These are phyloP conservation scores for Eupithecia insigniata DNA, from an alignment of 2,888 invertebrate species.

Conservation along the genomic window DNA sequence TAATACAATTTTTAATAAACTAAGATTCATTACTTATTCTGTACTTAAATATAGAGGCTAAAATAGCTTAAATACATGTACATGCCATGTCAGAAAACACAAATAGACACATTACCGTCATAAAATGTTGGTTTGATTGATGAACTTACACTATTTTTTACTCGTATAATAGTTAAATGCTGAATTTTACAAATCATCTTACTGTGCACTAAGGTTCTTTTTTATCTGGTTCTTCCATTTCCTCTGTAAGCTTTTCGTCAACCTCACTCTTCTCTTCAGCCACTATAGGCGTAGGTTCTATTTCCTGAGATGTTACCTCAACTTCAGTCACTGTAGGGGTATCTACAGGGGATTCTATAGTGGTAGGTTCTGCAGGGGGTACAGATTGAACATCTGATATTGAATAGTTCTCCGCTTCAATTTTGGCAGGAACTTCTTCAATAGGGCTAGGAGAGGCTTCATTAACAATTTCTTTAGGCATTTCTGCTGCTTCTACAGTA, in stretches of 20 bases:
- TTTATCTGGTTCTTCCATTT: conserved; percentile 16
- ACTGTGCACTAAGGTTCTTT: conserved; percentile 25
- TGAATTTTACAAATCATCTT: conserved; percentile 11
- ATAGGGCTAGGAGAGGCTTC: conserved; percentile 45
- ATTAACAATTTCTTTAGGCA: conserved; percentile 43
- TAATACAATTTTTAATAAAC: conserved; percentile 43
- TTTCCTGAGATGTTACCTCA: conserved; percentile 31
- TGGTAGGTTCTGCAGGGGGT: conserved; percentile 49
- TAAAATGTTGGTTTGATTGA: not conserved
- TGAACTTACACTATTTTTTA: conserved; percentile 15
- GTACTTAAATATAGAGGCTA: no score
- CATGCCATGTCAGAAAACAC: not conserved
- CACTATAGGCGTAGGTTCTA: conserved; percentile 20
- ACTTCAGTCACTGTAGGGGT: conserved; percentile 39
- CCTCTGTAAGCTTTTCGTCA: conserved; percentile 41
- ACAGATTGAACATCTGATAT: conserved; percentile 77
- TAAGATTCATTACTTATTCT: conserved; percentile 20
- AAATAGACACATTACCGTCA: not conserved
- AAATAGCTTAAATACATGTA: not conserved
- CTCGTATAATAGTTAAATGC: conserved; percentile 24
- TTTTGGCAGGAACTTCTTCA: conserved; percentile 49
- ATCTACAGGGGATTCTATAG: not conserved
- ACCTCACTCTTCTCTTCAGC: conserved; percentile 45
- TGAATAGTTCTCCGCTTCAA: conserved; percentile 71
- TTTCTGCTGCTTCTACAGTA: conserved; percentile 49